phyloP scores from a whole-genome alignment of 2,797 vertebrate genomes.

The Pseudochromis fuscus region DNA sequence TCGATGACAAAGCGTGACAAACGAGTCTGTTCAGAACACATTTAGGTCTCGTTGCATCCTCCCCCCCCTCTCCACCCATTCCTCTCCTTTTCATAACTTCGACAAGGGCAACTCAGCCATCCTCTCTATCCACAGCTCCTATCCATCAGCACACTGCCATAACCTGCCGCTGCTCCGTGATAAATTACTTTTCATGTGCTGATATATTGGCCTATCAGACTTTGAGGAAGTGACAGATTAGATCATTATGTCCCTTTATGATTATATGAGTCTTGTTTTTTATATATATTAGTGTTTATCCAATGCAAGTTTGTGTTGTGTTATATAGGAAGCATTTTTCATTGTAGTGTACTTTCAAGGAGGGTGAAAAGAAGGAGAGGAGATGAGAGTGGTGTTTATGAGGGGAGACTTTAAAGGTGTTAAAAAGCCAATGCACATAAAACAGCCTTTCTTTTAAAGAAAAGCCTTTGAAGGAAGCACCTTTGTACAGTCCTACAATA shows the following conservation, averaged over 20 bases:
- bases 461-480: constrained; percentile 25
- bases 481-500: constrained; percentile 1
- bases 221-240: constrained; percentile 79
- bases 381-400: constrained; percentile 20
- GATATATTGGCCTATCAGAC: constrained; percentile 75
- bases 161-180: constrained; percentile 72
- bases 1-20: constrained; percentile 74
- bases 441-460: constrained; percentile 28
- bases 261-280: constrained; percentile 52
- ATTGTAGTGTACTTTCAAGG: constrained; percentile 1
- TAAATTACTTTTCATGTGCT: constrained; percentile 67
- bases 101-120: constrained; percentile 81
- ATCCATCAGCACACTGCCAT: constrained; percentile 79
- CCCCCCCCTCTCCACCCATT: background rate
- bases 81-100: constrained; percentile 65
- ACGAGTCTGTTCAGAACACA: constrained; percentile 73
- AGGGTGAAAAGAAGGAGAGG: constrained; percentile 14
- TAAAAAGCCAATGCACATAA: background rate
- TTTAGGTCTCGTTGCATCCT: constrained; percentile 61
- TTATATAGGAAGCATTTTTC: constrained; percentile 35
- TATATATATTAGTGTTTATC: constrained; percentile 44
- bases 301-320: constrained; percentile 28
- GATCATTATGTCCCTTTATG: constrained; percentile 74
- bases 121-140: constrained; percentile 65
- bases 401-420: constrained; percentile 10